phyloP scores from a whole-genome alignment of 2,888 invertebrate genomes.

The Clanis bilineata region DNA sequence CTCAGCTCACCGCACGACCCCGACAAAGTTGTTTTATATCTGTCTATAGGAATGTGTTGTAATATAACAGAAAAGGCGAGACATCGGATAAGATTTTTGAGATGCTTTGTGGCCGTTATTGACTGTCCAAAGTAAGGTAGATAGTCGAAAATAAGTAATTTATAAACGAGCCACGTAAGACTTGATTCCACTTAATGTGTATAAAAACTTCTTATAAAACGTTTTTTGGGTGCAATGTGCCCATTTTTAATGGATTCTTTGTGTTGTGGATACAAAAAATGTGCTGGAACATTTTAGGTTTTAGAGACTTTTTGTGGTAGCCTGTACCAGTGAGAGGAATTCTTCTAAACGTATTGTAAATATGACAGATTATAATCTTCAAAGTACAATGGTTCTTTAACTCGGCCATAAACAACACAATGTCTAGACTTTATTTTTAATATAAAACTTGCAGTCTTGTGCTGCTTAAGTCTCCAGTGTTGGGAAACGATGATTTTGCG shows the following conservation, averaged over 20 bases:
- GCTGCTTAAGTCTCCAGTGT: no score
- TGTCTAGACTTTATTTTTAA: no score
- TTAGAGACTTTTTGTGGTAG: not conserved
- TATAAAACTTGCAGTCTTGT: no score
- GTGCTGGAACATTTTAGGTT: not conserved
- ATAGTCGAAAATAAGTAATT: not conserved
- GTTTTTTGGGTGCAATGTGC: slow-evolving; percentile 1
- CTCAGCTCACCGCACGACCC: slow-evolving; percentile 2
- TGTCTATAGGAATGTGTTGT: not conserved
- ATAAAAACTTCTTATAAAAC: not conserved
- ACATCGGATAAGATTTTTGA: not conserved
- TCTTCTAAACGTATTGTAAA: no score
- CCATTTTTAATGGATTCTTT: not conserved
- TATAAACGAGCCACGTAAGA: not conserved
- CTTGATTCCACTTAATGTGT: not conserved
- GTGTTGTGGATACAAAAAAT: not conserved
- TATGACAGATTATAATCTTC: no score
- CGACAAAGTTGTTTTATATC: not conserved
- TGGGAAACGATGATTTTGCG: not conserved
- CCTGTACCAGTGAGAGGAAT: no score
- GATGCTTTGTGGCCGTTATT: not conserved
- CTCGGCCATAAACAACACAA: no score
- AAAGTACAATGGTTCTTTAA: no score
- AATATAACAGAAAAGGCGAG: not conserved
- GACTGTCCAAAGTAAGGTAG: no score